phyloP scores from a whole-genome alignment of 1,140 invertebrate genomes.

The Bombus haemorrhoidalis region DNA sequence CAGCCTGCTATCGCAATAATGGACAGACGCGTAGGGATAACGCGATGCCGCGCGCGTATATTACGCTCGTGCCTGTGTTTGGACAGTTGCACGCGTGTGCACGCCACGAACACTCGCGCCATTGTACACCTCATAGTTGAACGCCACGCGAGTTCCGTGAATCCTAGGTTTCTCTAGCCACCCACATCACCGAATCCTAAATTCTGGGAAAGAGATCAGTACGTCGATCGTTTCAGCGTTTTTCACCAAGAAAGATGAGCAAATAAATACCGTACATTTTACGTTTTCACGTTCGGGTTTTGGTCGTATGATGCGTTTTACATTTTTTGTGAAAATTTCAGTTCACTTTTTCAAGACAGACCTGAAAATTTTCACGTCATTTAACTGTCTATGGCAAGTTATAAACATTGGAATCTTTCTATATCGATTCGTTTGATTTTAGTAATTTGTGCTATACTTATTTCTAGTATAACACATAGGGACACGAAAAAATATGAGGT shows the following conservation, averaged over 20 bases:
- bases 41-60: constrained; percentile 66
- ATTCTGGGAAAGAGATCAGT: background rate
- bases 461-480: no score
- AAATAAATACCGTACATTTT: no score
- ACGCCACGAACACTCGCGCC: constrained; percentile 8
- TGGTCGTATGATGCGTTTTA: no score
- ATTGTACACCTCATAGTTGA: background rate
- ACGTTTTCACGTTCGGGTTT: no score
- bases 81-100: constrained; percentile 59
- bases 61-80: constrained; percentile 63
- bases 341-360: no score
- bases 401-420: no score
- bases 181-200: background rate
- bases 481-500: no score
- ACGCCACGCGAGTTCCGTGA: background rate
- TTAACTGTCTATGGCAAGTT: no score
- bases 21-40: constrained; percentile 71
- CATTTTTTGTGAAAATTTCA: no score
- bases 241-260: background rate
- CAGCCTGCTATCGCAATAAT: constrained; percentile 72
- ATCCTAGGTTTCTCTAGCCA: background rate
- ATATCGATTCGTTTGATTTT: no score
- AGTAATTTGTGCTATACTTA: no score
- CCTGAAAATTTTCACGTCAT: no score
- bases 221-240: background rate